A percentile compares a stretch with the other conserved stretches of the same genome.
Conservation (phyloP, 2,888 invertebrate species). For the Tetranychus piercei region DNA sequence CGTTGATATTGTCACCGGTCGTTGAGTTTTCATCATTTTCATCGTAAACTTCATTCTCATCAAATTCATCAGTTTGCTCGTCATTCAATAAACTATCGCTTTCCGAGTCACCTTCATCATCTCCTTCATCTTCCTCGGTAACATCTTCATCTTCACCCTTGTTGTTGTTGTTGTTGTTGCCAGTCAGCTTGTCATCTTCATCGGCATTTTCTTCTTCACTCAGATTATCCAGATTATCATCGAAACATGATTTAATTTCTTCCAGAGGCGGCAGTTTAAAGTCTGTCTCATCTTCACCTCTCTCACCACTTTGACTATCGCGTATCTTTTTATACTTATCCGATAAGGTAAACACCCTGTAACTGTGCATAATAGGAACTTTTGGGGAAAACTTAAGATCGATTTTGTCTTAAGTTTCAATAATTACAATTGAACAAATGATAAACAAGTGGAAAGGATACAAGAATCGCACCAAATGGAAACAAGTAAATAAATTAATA, state of each 20-base stretch:
- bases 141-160: constrained; percentile 8
- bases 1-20: background rate
- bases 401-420: background rate
- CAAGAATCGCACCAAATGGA: too few species aligned
- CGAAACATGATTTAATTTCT: constrained; percentile 19
- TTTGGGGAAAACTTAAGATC: constrained; percentile 34
- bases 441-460: too few species aligned
- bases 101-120: constrained; percentile 23
- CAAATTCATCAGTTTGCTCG: background rate
- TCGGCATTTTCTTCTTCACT: constrained; percentile 38
- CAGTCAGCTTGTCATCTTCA: constrained; percentile 41
- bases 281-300: constrained; percentile 8
- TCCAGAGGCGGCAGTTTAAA: background rate
- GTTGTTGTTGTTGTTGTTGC: constrained; percentile 13
- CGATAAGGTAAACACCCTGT: constrained; percentile 53
- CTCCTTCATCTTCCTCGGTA: constrained; percentile 15
- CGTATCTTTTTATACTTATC: constrained; percentile 26
- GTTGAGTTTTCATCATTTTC: constrained; percentile 19
- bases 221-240: constrained; percentile 14
- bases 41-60: background rate
- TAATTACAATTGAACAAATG: too few species aligned
- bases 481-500: background rate
- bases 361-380: constrained; percentile 62
- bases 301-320: constrained; percentile 30
- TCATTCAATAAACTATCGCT: background rate